Percentiles rank a stretch among this genome's conserved stretches.
Conservation (phyloP, 2,113 vertebrate species). For the Melanerpes aurifrons region DNA sequence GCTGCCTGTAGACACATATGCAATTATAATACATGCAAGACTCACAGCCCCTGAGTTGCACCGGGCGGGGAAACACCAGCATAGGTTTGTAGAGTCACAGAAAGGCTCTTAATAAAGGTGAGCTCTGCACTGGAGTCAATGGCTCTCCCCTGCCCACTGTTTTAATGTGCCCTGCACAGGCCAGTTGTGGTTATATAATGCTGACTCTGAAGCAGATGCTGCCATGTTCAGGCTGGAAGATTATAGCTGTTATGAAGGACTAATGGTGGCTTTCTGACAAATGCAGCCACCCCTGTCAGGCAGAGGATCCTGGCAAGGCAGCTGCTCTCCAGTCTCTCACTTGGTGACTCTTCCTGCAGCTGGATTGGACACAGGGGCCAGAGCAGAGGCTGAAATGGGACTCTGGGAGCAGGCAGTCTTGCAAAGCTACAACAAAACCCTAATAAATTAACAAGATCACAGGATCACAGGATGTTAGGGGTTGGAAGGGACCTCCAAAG, state of each 20-base stretch:
- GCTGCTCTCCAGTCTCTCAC: background rate
- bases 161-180: background rate
- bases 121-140: background rate
- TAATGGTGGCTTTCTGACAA: slow-evolving; percentile 65
- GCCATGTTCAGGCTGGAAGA: slow-evolving; percentile 24
- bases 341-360: background rate
- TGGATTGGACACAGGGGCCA: accelerated
- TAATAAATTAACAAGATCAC: background rate
- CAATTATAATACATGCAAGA: background rate
- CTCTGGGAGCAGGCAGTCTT: background rate
- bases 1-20: background rate
- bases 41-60: background rate
- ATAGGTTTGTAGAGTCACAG: background rate
- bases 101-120: background rate
- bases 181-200: slow-evolving; percentile 70
- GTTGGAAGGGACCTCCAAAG: too few relatives aligned
- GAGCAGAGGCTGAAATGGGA: accelerated
- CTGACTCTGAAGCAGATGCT: slow-evolving; percentile 63
- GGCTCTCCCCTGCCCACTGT: background rate
- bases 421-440: background rate
- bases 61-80: background rate
- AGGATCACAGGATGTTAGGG: too few relatives aligned
- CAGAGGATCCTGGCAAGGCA: background rate
- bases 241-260: slow-evolving; percentile 65
- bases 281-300: slow-evolving; percentile 5